A percentile compares a stretch with the other conserved stretches of the same genome.
Conservation (phyloP, 2,888 invertebrate species). For the Saturnia japonica region DNA sequence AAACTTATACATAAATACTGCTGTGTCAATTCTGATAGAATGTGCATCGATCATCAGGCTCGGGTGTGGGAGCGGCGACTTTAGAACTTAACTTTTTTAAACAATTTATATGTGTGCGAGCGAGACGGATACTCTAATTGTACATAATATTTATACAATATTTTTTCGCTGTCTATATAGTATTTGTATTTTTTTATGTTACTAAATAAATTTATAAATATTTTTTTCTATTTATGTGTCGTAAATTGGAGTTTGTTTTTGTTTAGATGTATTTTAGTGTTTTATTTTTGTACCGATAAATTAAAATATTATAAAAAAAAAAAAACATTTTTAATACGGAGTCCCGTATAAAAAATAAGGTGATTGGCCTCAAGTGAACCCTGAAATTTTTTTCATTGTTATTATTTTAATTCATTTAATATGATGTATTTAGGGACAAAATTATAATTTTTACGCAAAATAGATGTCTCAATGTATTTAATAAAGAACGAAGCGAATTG, state of each 20-base stretch:
- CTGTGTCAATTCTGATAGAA: conserved; percentile 3
- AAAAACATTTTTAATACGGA: neutral
- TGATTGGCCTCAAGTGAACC: neutral
- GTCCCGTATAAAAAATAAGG: neutral
- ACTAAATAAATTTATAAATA: conserved; percentile 11
- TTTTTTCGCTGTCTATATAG: conserved; percentile 1
- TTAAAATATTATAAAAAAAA: neutral
- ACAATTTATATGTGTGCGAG: conserved; percentile 5
- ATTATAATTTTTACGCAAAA: neutral
- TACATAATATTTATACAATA: conserved; percentile 18
- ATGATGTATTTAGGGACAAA: neutral
- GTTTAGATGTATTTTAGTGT: neutral
- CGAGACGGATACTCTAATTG: conserved; percentile 3
- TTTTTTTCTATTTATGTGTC: neutral
- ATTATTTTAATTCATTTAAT: neutral
- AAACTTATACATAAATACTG: neutral
- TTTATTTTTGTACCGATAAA: neutral
- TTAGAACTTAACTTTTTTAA: conserved; percentile 4
- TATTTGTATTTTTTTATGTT: neutral
- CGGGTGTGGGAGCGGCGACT: neutral
- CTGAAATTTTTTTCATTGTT: neutral
- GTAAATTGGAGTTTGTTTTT: neutral
- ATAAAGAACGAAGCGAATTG: neutral
- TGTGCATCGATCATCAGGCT: neutral
- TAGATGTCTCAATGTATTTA: neutral